phyloP scores from a whole-genome alignment of 2,113 vertebrate species.

The Xiphophorus maculatus region DNA sequence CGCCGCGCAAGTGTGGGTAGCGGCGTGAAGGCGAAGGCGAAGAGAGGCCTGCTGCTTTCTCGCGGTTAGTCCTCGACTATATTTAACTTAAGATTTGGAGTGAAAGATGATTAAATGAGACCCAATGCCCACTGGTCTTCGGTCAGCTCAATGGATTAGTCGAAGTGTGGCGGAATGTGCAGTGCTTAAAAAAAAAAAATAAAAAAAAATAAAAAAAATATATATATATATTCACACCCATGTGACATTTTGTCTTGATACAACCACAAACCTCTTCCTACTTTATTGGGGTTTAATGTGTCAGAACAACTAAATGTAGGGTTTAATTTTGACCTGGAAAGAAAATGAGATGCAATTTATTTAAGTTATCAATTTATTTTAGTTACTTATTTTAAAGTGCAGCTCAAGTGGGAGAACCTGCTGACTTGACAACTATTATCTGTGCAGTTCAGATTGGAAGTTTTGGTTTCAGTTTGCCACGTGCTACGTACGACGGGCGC shows the following conservation, averaged over 20 bases:
- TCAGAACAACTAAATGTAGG: not conserved
- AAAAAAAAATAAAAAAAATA: too few species aligned
- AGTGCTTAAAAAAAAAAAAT: not conserved
- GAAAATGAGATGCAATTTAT: not conserved
- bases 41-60: constrained; percentile 10
- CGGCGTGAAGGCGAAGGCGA: not conserved
- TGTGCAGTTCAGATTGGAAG: not conserved
- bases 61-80: not conserved
- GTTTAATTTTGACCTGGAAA: too few species aligned
- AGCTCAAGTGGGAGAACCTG: not conserved
- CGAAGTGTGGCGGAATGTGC: not conserved
- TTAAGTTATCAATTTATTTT: too few species aligned
- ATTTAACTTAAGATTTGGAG: constrained; percentile 27
- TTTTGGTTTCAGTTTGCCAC: not conserved
- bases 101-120: not conserved
- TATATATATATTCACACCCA: not conserved
- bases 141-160: not conserved
- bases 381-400: too few species aligned
- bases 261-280: not conserved
- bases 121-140: not conserved
- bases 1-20: constrained; percentile 8
- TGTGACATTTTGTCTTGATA: not conserved
- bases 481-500: not conserved
- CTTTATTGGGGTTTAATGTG: not conserved
- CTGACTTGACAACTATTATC: not conserved